Conservation (phyloP, 2,888 invertebrate genomes). For the Tenodera sinensis region DNA sequence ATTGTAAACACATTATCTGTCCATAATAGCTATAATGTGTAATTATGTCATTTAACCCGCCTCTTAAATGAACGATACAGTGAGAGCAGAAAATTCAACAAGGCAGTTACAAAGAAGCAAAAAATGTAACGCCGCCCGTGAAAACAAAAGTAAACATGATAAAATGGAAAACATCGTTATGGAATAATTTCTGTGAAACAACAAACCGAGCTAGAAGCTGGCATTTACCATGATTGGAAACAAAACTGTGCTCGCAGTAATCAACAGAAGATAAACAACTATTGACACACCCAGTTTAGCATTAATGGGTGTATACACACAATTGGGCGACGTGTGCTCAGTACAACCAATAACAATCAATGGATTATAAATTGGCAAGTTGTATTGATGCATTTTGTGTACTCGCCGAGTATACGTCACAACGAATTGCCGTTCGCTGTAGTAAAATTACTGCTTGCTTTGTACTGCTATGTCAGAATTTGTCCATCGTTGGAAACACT, state of each 20-base stretch:
- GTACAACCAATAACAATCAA: not conserved
- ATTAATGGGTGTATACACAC: not conserved
- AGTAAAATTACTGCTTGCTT: too few relatives aligned
- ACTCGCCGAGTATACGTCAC: not conserved
- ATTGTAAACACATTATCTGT: too few relatives aligned
- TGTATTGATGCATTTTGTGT: not conserved
- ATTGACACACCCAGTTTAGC: not conserved
- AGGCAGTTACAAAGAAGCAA: too few relatives aligned
- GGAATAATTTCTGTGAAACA: not conserved
- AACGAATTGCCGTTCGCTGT: not conserved
- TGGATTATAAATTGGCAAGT: not conserved
- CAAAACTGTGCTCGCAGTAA: not conserved
- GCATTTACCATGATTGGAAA: not conserved
- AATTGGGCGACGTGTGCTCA: not conserved
- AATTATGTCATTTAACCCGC: too few relatives aligned
- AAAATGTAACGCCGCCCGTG: too few relatives aligned
- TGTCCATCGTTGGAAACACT: too few relatives aligned
- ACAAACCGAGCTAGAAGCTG: not conserved
- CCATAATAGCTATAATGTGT: too few relatives aligned
- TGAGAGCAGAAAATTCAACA: too few relatives aligned
- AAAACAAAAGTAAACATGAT: not conserved
- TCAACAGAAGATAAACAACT: not conserved
- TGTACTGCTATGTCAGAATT: too few relatives aligned
- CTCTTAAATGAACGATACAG: too few relatives aligned
- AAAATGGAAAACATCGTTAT: not conserved